These are phyloP conservation scores for Ammospiza maritima DNA, from an alignment of 2,797 vertebrate species.

Conservation along the genomic window DNA sequence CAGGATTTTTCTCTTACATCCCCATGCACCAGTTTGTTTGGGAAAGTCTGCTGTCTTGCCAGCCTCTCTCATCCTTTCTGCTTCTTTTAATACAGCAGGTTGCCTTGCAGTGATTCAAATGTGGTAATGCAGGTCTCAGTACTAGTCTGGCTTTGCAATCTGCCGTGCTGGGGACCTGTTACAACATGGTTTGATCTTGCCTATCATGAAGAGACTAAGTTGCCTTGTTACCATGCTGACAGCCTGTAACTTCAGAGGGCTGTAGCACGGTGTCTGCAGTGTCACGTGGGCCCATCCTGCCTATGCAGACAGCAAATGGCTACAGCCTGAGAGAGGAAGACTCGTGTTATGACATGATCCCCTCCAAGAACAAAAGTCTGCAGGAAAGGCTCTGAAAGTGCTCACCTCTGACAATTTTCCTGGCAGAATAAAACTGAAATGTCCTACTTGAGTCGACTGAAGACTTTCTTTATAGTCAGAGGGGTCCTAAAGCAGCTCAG, in stretches of 20 bases:
- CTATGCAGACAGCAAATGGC: conserved; percentile 26
- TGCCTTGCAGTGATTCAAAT: conserved; percentile 7
- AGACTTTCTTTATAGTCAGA: neutral
- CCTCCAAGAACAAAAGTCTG: neutral
- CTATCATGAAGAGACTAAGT: neutral
- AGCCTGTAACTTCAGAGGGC: conserved; percentile 24
- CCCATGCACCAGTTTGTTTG: neutral
- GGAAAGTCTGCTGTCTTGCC: neutral
- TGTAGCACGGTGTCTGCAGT: neutral
- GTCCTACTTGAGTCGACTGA: neutral
- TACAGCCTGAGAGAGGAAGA: neutral
- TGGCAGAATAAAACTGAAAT: accelerated
- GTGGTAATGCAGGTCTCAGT: conserved; percentile 1
- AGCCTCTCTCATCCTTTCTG: neutral
- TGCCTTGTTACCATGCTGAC: conserved; percentile 39
- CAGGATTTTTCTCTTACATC: neutral
- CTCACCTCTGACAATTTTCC: neutral
- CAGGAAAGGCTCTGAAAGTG: neutral
- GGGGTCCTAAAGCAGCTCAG: neutral
- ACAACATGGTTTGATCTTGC: neutral
- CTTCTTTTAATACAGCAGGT: neutral
- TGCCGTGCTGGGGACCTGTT: conserved; percentile 19
- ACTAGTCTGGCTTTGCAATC: conserved; percentile 7
- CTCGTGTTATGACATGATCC: conserved; percentile 50
- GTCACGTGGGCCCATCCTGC: conserved; percentile 32